These are phyloP conservation scores for Anas flavirostris DNA, from an alignment of 2,797 vertebrate species.

Conservation along the genomic window DNA sequence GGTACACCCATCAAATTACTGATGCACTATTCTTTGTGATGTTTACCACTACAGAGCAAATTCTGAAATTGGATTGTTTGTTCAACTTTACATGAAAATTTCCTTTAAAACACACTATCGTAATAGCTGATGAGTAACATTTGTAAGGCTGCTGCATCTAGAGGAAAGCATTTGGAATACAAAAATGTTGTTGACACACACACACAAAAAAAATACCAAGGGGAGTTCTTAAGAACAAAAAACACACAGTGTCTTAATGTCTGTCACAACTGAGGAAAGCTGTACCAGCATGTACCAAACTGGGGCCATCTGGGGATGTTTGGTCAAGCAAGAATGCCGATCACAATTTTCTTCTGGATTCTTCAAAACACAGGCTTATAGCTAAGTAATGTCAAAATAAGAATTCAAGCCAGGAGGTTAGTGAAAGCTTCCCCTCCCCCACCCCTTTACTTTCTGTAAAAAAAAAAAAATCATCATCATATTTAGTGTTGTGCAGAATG, in stretches of 20 bases:
- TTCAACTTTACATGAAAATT: neutral
- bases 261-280: constrained; percentile 77
- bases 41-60: neutral
- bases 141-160: neutral
- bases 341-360: neutral
- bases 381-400: neutral
- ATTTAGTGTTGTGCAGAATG: neutral
- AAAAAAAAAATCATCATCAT: neutral
- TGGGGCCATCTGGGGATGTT: neutral
- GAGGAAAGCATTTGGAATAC: neutral
- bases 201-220: neutral
- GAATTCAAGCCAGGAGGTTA: neutral
- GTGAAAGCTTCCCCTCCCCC: neutral
- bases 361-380: neutral
- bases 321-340: neutral
- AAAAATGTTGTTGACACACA: neutral
- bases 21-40: neutral
- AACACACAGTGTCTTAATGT: constrained; percentile 60
- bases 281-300: neutral
- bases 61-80: neutral
- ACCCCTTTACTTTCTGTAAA: neutral
- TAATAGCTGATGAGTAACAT: neutral
- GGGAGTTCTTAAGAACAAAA: neutral
- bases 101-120: neutral
- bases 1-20: neutral